Percentiles rank a stretch among this genome's conserved stretches.
These are phyloP conservation scores for Caenorhabditis tropicalis DNA, from an alignment of 1,140 invertebrate species.

Conservation along the genomic window DNA sequence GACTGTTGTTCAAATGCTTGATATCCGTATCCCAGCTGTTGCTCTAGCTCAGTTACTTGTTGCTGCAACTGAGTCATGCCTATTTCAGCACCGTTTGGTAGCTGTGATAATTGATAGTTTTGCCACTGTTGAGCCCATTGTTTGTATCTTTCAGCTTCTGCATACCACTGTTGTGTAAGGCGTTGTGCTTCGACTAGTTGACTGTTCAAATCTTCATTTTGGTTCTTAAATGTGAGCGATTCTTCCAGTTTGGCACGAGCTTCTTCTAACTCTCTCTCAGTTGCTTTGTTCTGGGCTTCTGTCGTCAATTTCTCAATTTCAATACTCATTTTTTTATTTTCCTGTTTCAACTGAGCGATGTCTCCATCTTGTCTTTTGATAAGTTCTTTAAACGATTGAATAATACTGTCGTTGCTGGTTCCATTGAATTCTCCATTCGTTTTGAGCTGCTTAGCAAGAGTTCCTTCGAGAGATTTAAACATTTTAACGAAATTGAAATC, in stretches of 20 bases:
- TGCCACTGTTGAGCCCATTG: conserved; percentile 70
- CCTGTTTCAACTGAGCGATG: conserved; percentile 79
- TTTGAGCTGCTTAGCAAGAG: background rate
- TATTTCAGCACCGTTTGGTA: conserved; percentile 56
- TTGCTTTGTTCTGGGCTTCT: conserved; percentile 38
- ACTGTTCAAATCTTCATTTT: conserved; percentile 20
- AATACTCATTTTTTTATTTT: conserved; percentile 82
- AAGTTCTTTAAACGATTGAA: conserved; percentile 82
- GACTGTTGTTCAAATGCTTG: conserved; percentile 65
- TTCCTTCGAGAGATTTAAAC: conserved; percentile 74
- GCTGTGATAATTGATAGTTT: conserved; percentile 64
- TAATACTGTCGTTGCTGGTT: conserved; percentile 73
- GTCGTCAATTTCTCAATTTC: conserved; percentile 74
- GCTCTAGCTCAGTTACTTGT: conserved; percentile 57
- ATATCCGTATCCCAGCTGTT: conserved; percentile 67
- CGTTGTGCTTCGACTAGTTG: conserved; percentile 48
- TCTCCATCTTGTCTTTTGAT: conserved; percentile 84
- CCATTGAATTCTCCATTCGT: conserved; percentile 46
- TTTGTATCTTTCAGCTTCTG: conserved; percentile 66
- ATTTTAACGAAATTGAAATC: conserved; percentile 85
- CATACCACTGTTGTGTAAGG: conserved; percentile 65
- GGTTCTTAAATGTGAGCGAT: background rate
- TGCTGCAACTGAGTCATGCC: conserved; percentile 39
- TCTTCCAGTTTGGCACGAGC: conserved; percentile 41
- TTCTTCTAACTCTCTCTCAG: conserved; percentile 46